phyloP scores from a whole-genome alignment of 2,113 vertebrate species.

The Saccopteryx bilineata region DNA sequence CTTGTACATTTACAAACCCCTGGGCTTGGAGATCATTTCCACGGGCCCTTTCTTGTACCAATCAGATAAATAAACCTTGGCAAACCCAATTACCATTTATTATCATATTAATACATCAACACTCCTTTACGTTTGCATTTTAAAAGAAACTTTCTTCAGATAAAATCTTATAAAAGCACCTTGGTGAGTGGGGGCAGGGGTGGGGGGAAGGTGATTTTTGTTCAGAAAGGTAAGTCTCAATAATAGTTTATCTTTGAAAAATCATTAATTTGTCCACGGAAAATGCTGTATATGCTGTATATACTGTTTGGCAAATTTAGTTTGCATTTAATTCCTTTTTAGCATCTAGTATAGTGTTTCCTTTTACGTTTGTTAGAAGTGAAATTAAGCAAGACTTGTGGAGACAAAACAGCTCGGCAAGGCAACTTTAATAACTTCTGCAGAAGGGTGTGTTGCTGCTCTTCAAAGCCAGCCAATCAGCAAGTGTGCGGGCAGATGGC shows the following conservation, averaged over 20 bases:
- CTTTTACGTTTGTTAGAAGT: not conserved
- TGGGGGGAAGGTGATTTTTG: conserved; percentile 15
- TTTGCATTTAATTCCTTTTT: conserved; percentile 25
- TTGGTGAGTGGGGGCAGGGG: not conserved
- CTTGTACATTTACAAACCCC: not conserved
- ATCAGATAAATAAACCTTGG: conserved; percentile 31
- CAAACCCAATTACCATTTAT: conserved; percentile 28
- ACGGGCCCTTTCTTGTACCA: not conserved
- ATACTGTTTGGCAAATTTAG: not conserved
- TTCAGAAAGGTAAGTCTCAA: conserved; percentile 13
- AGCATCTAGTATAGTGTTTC: conserved; percentile 19
- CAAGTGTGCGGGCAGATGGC: too few species aligned
- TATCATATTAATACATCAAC: conserved; percentile 19
- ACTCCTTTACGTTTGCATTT: conserved; percentile 42
- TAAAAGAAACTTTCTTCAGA: conserved; percentile 47
- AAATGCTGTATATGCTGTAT: not conserved
- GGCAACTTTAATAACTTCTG: too few species aligned
- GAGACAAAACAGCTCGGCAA: too few species aligned
- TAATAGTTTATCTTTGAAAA: conserved; percentile 57
- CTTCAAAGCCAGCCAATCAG: too few species aligned
- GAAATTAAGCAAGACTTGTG: too few species aligned
- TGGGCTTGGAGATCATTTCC: not conserved
- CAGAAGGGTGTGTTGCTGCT: too few species aligned
- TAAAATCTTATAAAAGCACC: conserved; percentile 45
- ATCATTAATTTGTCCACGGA: not conserved